Evolutionary conservation across 2,113 vertebrate genomes (phyloP).

Genomic region (western clawed frog (Xenopus tropicalis)): DNA sequence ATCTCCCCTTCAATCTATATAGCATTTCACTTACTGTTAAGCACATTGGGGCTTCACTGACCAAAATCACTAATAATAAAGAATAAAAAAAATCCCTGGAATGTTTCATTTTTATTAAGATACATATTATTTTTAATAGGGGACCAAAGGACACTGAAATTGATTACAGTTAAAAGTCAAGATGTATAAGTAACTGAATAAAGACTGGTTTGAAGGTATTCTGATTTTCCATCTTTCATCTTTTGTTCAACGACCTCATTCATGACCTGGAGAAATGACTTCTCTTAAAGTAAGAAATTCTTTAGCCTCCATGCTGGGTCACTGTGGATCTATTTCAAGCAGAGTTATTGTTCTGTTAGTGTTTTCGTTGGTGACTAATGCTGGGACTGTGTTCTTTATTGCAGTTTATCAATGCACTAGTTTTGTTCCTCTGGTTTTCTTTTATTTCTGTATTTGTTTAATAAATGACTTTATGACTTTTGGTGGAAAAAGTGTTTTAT

Average conservation of each 20-base stretch:
- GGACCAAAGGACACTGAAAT: conserved; percentile 1
- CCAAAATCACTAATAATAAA: not conserved
- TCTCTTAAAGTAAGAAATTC: conserved; percentile 3
- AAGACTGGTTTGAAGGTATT: conserved; percentile 30
- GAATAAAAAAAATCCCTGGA: not conserved
- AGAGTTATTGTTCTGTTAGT: conserved; percentile 24
- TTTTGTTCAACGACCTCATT: conserved; percentile 35
- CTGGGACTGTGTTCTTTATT: not conserved
- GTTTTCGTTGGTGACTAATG: conserved; percentile 15
- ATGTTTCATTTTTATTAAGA: not conserved
- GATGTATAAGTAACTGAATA: conserved; percentile 20
- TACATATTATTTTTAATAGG: not conserved
- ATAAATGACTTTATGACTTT: too few relatives aligned
- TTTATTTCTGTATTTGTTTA: too few relatives aligned
- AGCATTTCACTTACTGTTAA: not conserved
- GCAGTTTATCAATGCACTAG: not conserved
- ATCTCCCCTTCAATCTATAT: not conserved
- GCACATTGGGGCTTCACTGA: not conserved
- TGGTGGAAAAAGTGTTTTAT: too few relatives aligned
- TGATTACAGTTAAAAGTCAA: conserved; percentile 22
- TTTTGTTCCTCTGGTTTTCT: not conserved
- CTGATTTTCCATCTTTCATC: conserved; percentile 34
- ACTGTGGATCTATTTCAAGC: conserved; percentile 33
- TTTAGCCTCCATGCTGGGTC: conserved; percentile 21
- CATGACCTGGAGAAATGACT: conserved; percentile 24